Evolutionary conservation across 2,888 invertebrate genomes (phyloP).

Genomic region (Drosophila phalerata): DNA sequence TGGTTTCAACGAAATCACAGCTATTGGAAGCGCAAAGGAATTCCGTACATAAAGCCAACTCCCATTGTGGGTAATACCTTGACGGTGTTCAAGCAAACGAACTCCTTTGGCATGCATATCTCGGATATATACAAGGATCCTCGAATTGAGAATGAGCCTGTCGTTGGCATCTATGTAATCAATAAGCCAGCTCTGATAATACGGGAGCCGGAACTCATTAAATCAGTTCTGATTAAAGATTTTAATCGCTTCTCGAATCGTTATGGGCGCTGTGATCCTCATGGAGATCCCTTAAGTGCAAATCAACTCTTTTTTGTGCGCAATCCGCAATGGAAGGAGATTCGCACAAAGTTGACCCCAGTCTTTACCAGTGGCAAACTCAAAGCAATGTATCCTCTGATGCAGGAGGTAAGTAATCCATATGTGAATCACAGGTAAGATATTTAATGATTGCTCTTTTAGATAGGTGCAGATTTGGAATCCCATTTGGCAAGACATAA

Average conservation of each 20-base stretch:
- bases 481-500: conserved; percentile 45
- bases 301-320: conserved; percentile 85
- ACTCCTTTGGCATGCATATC: conserved; percentile 81
- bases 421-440: too few species aligned
- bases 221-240: conserved; percentile 86
- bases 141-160: conserved; percentile 68
- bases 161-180: conserved; percentile 85
- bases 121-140: conserved; percentile 83
- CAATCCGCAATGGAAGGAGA: conserved; percentile 85
- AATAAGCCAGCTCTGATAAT: conserved; percentile 85
- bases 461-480: conserved; percentile 80
- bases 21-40: conserved; percentile 83
- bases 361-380: conserved; percentile 85
- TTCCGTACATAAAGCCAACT: conserved; percentile 83
- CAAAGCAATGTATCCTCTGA: conserved; percentile 84
- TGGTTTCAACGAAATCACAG: conserved; percentile 83
- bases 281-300: conserved; percentile 83
- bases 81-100: conserved; percentile 76
- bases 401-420: conserved; percentile 73
- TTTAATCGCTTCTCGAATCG: conserved; percentile 85
- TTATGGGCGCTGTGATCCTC: conserved; percentile 74
- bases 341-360: conserved; percentile 85
- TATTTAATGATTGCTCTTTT: background rate
- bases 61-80: conserved; percentile 85
- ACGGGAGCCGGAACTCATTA: conserved; percentile 86